Evolutionary conservation across 2,113 vertebrate species (phyloP).

Genomic region (Rhea americana): DNA sequence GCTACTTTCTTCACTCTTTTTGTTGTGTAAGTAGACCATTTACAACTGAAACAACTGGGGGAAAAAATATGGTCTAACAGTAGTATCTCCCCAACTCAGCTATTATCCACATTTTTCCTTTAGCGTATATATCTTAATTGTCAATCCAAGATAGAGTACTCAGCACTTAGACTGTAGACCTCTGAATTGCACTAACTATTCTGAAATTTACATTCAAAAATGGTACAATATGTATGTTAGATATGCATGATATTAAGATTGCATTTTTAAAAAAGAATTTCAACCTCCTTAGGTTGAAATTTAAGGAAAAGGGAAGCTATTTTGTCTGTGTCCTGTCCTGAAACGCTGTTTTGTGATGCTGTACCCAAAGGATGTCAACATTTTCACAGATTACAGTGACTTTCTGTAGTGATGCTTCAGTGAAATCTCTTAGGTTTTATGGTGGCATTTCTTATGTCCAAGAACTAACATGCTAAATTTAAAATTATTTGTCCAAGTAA

Average conservation of each 20-base stretch:
- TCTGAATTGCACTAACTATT: background rate
- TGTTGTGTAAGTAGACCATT: background rate
- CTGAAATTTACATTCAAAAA: background rate
- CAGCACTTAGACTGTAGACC: background rate
- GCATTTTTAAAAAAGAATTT: background rate
- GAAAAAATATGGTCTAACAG: background rate
- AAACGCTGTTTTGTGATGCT: background rate
- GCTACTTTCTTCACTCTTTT: background rate
- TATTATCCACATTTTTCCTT: background rate
- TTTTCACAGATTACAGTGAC: background rate
- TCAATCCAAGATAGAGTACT: background rate
- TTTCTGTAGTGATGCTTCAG: conserved; percentile 4
- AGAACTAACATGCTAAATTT: background rate
- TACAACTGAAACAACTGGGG: background rate
- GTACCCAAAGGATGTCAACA: background rate
- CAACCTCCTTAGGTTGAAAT: background rate
- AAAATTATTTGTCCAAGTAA: background rate
- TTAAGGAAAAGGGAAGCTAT: background rate
- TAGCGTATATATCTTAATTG: background rate
- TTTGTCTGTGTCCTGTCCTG: background rate
- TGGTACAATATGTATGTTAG: background rate
- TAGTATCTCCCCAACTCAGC: background rate
- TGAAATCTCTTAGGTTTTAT: background rate
- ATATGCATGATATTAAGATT: background rate
- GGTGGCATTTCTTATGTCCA: background rate